Evolutionary conservation across 1,140 invertebrate genomes (phyloP).

Genomic region (Macrobrachium nipponense): DNA sequence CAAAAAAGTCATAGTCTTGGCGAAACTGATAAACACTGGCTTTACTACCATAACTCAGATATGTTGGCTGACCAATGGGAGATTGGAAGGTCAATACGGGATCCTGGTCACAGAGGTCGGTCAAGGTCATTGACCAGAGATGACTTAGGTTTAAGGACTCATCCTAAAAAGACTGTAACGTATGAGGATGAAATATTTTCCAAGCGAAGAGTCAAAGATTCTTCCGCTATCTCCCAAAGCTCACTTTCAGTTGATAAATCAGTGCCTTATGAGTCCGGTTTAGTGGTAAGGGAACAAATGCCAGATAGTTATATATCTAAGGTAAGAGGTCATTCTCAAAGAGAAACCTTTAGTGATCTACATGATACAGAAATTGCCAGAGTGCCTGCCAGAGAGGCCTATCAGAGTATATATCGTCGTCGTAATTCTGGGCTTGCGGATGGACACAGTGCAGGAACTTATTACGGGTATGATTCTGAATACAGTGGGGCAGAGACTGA

Average conservation of each 20-base stretch:
- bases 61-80: constrained; percentile 12
- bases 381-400: constrained; percentile 20
- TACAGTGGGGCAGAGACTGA: constrained; percentile 64
- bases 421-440: constrained; percentile 52
- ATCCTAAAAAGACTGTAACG: constrained; percentile 49
- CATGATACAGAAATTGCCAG: constrained; percentile 23
- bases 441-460: constrained; percentile 61
- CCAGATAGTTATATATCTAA: constrained; percentile 47
- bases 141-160: constrained; percentile 36
- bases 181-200: constrained; percentile 54
- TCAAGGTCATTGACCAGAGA: constrained; percentile 47
- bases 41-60: constrained; percentile 18
- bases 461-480: constrained; percentile 64
- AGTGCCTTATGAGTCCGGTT: constrained; percentile 58
- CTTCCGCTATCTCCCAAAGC: constrained; percentile 36
- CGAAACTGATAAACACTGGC: constrained; percentile 43
- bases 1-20: constrained; percentile 54
- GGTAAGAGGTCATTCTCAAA: background rate
- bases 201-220: constrained; percentile 29
- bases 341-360: constrained; percentile 8
- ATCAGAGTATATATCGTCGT: constrained; percentile 36
- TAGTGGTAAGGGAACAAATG: constrained; percentile 56
- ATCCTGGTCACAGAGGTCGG: constrained; percentile 3
- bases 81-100: background rate
- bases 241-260: constrained; percentile 59